phyloP scores from a whole-genome alignment of 2,113 vertebrate genomes.

The Tetrao urogallus region DNA sequence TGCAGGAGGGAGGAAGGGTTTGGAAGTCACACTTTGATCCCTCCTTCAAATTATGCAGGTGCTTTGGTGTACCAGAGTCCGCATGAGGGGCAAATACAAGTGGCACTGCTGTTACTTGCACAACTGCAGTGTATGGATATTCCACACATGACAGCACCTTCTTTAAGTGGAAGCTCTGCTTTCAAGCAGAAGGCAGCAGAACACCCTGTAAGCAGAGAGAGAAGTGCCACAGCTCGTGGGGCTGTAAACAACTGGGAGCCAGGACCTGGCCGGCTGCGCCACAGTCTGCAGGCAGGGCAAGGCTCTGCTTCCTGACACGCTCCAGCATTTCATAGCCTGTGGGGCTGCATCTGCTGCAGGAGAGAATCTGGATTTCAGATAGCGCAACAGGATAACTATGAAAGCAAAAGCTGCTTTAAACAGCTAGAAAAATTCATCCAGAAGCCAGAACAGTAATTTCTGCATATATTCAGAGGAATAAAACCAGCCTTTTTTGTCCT shows the following conservation, averaged over 20 bases:
- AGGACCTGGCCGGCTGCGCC: slow-evolving; percentile 54
- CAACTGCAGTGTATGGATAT: not conserved
- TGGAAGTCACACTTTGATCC: not conserved
- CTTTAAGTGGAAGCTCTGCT: slow-evolving; percentile 22
- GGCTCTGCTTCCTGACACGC: not conserved
- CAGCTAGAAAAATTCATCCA: slow-evolving; percentile 33
- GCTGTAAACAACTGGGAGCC: slow-evolving; percentile 21
- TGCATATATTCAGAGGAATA: not conserved
- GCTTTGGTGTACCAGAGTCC: not conserved
- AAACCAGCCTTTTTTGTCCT: not conserved
- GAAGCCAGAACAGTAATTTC: not conserved
- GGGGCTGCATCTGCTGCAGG: slow-evolving; percentile 62
- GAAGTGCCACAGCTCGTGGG: slow-evolving; percentile 27
- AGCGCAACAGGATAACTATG: slow-evolving; percentile 19
- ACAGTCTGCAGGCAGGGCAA: slow-evolving; percentile 43
- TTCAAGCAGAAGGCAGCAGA: slow-evolving; percentile 28
- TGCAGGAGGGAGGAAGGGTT: not conserved
- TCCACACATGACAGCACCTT: not conserved
- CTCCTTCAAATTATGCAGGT: not conserved
- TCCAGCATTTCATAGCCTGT: slow-evolving; percentile 47
- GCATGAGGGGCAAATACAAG: not conserved
- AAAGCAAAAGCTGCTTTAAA: slow-evolving; percentile 43
- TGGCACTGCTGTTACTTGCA: fast-evolving
- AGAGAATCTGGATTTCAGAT: slow-evolving; percentile 48
- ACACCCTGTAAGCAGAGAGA: slow-evolving; percentile 1